A percentile compares a stretch with the other conserved stretches of the same genome.
phyloP scores from a whole-genome alignment of 2,797 vertebrate species.

The Menidia menidia region DNA sequence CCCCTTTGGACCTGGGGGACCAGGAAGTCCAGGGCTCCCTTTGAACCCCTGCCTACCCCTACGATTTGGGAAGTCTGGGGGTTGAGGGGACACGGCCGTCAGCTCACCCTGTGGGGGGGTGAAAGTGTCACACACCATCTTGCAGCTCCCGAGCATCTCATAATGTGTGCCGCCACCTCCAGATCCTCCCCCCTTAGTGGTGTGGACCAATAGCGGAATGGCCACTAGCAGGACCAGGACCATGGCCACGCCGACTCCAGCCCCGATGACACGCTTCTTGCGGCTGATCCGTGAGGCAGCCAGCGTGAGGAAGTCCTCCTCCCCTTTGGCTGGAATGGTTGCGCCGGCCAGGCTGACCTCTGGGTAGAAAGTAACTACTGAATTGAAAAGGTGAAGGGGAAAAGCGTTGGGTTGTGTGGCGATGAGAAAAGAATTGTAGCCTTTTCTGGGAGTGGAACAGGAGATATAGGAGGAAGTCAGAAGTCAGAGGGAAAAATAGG shows the following conservation, averaged over 20 bases:
- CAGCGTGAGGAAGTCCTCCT: constrained; percentile 96
- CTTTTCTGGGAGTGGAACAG: constrained; percentile 37
- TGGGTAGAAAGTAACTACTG: constrained; percentile 55
- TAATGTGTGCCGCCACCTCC: constrained; percentile 88
- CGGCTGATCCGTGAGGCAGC: constrained; percentile 93
- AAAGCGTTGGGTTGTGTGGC: constrained; percentile 23
- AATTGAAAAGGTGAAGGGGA: constrained; percentile 32
- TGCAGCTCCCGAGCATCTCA: constrained; percentile 94
- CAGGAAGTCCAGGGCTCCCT: constrained; percentile 86
- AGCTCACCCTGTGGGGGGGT: constrained; percentile 83
- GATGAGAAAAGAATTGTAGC: constrained; percentile 12
- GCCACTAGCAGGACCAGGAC: constrained; percentile 94
- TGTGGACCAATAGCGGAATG: constrained; percentile 96
- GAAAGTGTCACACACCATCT: constrained; percentile 93
- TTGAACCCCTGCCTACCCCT: constrained; percentile 87
- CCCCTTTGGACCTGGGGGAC: constrained; percentile 87
- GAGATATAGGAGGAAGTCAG: constrained; percentile 43
- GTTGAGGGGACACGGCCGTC: constrained; percentile 80
- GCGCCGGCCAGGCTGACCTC: constrained; percentile 85
- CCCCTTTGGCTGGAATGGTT: constrained; percentile 94
- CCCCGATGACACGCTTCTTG: constrained; percentile 93
- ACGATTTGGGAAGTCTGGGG: constrained; percentile 85
- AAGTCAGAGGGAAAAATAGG: constrained; percentile 28
- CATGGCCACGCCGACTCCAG: constrained; percentile 96
- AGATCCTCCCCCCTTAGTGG: constrained; percentile 89